phyloP scores from a whole-genome alignment of 2,888 invertebrate species.

The Galerucella nymphaeae region DNA sequence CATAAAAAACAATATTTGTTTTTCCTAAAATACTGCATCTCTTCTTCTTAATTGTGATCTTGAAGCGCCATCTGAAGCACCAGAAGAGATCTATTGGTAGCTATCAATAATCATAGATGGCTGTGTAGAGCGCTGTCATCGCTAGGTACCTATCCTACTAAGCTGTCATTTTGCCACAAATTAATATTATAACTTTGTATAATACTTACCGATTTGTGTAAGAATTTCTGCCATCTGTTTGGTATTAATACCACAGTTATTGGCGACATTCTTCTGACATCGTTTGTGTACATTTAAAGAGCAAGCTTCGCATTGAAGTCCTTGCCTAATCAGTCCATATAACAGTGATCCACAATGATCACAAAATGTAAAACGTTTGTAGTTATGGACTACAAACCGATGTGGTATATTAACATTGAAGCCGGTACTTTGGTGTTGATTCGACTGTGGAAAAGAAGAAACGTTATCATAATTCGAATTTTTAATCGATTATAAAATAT shows the following conservation, averaged over 20 bases:
- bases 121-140: too few relatives aligned
- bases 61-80: too few relatives aligned
- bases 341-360: conserved; percentile 99
- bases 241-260: conserved; percentile 98
- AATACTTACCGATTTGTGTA: conserved; percentile 80
- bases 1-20: too few relatives aligned
- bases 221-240: conserved; percentile 96
- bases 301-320: conserved; percentile 96
- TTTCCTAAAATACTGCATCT: too few relatives aligned
- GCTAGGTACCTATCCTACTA: too few relatives aligned
- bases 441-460: conserved; percentile 58
- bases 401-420: conserved; percentile 99
- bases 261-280: conserved; percentile 98
- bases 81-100: too few relatives aligned
- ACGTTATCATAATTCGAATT: background rate
- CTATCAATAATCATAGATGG: too few relatives aligned
- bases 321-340: conserved; percentile 96
- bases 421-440: conserved; percentile 71
- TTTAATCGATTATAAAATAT: conserved; percentile 17
- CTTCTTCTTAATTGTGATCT: too few relatives aligned
- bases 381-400: conserved; percentile 94
- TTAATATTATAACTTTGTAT: background rate
- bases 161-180: too few relatives aligned
- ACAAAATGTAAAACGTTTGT: conserved; percentile 98
- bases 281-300: conserved; percentile 98